phyloP scores from a whole-genome alignment of 2,797 vertebrate species.

The Danionella dracula region DNA sequence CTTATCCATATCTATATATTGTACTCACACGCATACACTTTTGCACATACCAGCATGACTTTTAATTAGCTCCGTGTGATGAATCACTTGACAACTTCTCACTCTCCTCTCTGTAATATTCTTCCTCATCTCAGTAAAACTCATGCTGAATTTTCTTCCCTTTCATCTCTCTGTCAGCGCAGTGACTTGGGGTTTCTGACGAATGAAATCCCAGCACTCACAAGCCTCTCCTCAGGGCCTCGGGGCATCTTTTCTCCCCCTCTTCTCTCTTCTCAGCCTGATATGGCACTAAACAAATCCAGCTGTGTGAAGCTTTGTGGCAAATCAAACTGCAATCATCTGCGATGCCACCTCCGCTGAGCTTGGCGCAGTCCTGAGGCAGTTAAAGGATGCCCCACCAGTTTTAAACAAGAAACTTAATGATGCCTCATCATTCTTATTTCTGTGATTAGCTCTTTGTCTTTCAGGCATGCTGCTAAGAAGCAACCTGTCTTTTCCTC shows the following conservation, averaged over 20 bases:
- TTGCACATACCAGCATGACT: not conserved
- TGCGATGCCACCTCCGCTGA: not conserved
- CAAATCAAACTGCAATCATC: constrained; percentile 32
- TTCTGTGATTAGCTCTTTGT: not conserved
- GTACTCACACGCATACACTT: not conserved
- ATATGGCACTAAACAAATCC: constrained; percentile 33
- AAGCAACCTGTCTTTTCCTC: not conserved
- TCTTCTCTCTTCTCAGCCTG: constrained; percentile 25
- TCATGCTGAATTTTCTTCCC: constrained; percentile 8
- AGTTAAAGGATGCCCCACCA: constrained; percentile 11
- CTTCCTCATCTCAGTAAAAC: not conserved
- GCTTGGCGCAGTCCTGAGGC: not conserved
- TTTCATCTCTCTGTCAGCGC: constrained; percentile 14
- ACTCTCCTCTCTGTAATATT: constrained; percentile 12
- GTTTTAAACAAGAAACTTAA: constrained; percentile 14
- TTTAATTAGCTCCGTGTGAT: constrained; percentile 31
- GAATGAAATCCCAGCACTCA: constrained; percentile 19
- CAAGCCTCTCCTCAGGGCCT: constrained; percentile 22
- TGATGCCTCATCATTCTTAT: not conserved
- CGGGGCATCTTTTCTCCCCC: too few species aligned
- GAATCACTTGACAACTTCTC: constrained; percentile 12
- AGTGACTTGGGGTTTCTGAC: constrained; percentile 1
- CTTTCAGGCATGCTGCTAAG: not conserved
- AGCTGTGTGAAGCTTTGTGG: constrained; percentile 14
- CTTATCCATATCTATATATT: not conserved